Evolutionary conservation across 2,888 invertebrate genomes (phyloP).

Genomic region (Himalopsyche kuldschensis): DNA sequence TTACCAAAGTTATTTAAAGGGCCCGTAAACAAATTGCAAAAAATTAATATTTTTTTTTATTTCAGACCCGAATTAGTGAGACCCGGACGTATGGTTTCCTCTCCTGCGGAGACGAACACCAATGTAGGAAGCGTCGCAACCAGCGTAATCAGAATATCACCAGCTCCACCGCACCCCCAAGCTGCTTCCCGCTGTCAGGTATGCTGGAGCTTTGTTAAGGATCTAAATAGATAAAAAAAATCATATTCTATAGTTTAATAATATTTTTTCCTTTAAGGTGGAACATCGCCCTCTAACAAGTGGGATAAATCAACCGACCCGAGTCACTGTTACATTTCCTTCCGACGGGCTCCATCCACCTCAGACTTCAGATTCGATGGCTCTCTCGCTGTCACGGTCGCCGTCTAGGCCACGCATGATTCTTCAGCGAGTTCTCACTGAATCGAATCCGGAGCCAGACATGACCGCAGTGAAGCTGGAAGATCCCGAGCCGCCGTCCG

Average conservation of each 20-base stretch:
- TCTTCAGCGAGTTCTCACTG: conserved; percentile 53
- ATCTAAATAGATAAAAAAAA: background rate
- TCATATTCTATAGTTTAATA: background rate
- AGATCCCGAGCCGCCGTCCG: background rate
- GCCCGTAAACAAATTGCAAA: too few relatives aligned
- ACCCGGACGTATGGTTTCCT: conserved; percentile 56
- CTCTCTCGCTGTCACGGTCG: conserved; percentile 11
- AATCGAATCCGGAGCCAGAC: conserved; percentile 45
- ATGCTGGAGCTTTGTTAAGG: conserved; percentile 18
- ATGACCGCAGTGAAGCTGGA: conserved; percentile 37
- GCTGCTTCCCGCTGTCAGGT: conserved; percentile 54
- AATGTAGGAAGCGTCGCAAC: conserved; percentile 62
- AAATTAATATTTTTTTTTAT: conserved; percentile 11
- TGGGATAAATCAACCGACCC: background rate
- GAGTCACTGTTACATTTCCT: conserved; percentile 38
- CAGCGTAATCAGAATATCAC: conserved; percentile 84
- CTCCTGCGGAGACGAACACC: conserved; percentile 46
- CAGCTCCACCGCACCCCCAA: conserved; percentile 50
- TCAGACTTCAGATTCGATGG: background rate
- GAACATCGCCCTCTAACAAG: conserved; percentile 46
- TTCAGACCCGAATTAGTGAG: conserved; percentile 72
- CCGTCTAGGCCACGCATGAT: conserved; percentile 43
- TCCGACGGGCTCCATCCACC: conserved; percentile 32
- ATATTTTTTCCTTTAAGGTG: conserved; percentile 43
- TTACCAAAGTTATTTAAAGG: too few relatives aligned